Evolutionary conservation across 2,113 vertebrate genomes (phyloP), one percentile per base, ranked within the genome.

Genomic region (Melanotaenia duboulayi): DNA sequence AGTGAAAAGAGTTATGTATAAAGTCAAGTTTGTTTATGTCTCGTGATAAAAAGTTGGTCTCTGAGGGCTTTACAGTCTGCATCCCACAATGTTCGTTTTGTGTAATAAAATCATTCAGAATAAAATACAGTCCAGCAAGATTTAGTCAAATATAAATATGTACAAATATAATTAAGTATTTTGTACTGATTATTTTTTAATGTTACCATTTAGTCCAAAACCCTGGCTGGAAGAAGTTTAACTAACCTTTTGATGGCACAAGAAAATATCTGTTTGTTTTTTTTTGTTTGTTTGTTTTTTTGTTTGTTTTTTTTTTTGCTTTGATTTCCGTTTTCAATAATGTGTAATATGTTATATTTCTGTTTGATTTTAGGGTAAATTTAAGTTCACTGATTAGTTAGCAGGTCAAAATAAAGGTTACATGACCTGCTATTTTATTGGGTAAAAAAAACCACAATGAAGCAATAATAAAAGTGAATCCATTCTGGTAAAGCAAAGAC

Each of bases 31-130:
- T 63, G 64, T 23, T 64, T 32, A 32, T 1, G 67, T 46, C 63
- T 17, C 11, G 17, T 42, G 74, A 60, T 40, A 12, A 62, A 35
- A 50, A 5, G 25, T 73, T 73, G 65, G 64, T 56, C 51, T 67
- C 16, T 20, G 56, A 24, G 10, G n/a, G 19, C 7, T 70, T 66
- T 62, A 23, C 35, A 59, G 22, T 69, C 54, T 80, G 20, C 24
- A 23, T 23, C 22, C n/a, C 11, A 51, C 12, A 42, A 11, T 13
- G 37, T 48, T 19, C 4, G 17, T 22, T 35, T 37, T 39, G 20
- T 58, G 40, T 16, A 28, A 4, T 32, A n/a, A 17, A 46, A 64
- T 23, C 46, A 48, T 60, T 14, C 13, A 20, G 3, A 55, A 24
- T 49, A 57, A 46, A 58, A 70, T 14, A 5, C 12, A 50, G 40